Base-by-base conservation (phyloP, 2,113 vertebrate genomes). In the Monarcha castaneiventris region DNA sequence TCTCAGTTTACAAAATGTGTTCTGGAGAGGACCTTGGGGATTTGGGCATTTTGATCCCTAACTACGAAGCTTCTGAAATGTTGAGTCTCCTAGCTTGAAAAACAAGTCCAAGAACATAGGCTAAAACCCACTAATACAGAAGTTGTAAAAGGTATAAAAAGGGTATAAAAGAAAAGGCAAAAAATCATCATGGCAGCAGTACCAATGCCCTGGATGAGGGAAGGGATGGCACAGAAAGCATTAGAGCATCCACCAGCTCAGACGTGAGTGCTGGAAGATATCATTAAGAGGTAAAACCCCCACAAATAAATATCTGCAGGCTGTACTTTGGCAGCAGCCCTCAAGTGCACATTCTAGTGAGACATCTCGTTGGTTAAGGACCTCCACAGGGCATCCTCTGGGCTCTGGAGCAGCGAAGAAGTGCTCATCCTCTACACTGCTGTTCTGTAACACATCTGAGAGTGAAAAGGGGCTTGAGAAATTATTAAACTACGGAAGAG, bases 351-450 rank as follows among this genome's bases (percentile, higher is more conserved):
- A 0, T 68, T 14, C 17, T 17, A 26, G 15, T 16, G 20, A 61
- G 26, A 58, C 20, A 41, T 52, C 43, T 66, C 10, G 1, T 4
- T 23, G 58, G 30, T 29, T 52, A 6, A 13, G 72, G 72, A 68
- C 26, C 16, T 93, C 25, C 46, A 46, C 35, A 91, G 37, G 33
- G 21, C 35, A 49, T 26, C 55, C 59, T 58, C 56, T 16, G 39
- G 13, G 21, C 35, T 84, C 82, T 8, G 13, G 3, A 62, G 41
- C 10, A 64, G 54, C 46, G 32, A 11, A 46, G 11, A 63, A 64
- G 5, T 2, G 1, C 19, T 2, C 1, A 44, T 52, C 44, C 14
- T 39, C 9, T 29, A 6, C 16, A 0, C 9, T n/a, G 15, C 20
- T 44, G 46, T 69, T 59, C 69, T 48, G 0, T 8, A 49, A 37